Evolutionary conservation across 2,113 vertebrate genomes (phyloP), one percentile per base, ranked within the genome.

Genomic region (Esox niger): DNA sequence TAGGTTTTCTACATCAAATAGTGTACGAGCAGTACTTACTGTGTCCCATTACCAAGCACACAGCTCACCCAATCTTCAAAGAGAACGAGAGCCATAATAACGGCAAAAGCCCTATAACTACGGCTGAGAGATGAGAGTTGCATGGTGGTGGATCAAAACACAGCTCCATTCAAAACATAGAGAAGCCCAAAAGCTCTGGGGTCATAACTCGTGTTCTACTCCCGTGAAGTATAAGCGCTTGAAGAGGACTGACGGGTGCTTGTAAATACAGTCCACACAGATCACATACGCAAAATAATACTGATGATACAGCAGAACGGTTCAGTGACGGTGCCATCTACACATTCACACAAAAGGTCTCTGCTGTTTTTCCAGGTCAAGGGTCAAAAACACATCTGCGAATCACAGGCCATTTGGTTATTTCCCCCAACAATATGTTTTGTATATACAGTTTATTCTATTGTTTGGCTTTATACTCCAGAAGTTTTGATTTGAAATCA

Each of bases 11-110:
- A 17, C 26, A 73, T 62, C 31, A 57, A 73, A 49, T 7, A 35
- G 43, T 23, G 27, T 32, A 13, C 15, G n/a, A 35, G 58, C 9
- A 1, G n/a, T 62, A 56, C 46, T 11, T 13, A 73, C 55, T 15
- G 47, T 10, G 58, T n/a, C n/a, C n/a, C n/a, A n/a, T 67, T 62
- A 61, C 52, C 30, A 31, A 64, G 47, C n/a, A 77, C 69, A 77
- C 62, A 23, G 33, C n/a, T 31, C 70, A 3, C 2, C 49, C 27
- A 26, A 61, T 69, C 61, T 64, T 56, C 60, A 21, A 46, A 46
- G 60, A 62, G 59, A 25, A 52, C 25, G 38, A 71, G 55, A 66
- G 17, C 62, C 25, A 56, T 35, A 30, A 68, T 62, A 72, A 72
- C 68, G 61, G 55, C 46, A n/a, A 54, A 26, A 62, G 56, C 62